Evolutionary conservation across 2,797 vertebrate species (phyloP).

Genomic region (Fundulus diaphanus): DNA sequence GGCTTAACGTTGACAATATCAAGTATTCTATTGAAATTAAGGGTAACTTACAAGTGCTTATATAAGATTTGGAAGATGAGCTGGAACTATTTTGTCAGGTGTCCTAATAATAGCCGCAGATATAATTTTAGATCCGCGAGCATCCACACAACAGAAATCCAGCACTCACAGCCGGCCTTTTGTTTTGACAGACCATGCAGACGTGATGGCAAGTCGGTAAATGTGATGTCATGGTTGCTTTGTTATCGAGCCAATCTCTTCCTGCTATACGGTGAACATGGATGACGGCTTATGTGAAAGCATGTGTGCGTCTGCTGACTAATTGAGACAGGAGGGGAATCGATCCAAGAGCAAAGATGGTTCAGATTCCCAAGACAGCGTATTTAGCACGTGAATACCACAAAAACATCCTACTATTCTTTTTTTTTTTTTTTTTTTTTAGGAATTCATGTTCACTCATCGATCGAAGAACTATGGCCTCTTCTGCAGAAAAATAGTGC

Average conservation of each 20-base stretch:
- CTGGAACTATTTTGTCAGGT: background rate
- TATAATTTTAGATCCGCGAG: constrained; percentile 12
- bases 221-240: constrained; percentile 57
- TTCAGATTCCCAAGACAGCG: constrained; percentile 15
- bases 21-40: background rate
- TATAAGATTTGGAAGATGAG: background rate
- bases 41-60: background rate
- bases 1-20: background rate
- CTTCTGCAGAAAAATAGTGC: constrained; percentile 21
- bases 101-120: background rate
- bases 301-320: constrained; percentile 15
- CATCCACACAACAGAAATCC: background rate
- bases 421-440: background rate
- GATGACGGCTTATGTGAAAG: constrained; percentile 27
- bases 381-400: constrained; percentile 3
- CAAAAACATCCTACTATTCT: background rate
- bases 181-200: constrained; percentile 33
- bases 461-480: constrained; percentile 5
- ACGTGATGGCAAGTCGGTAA: constrained; percentile 48
- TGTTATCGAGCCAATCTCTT: constrained; percentile 50
- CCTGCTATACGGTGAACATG: constrained; percentile 27
- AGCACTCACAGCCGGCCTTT: constrained; percentile 44
- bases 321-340: constrained; percentile 22
- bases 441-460: constrained; percentile 8
- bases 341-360: constrained; percentile 8